These are phyloP conservation scores for Novumbra hubbsi DNA, from an alignment of 2,797 vertebrate species.

Conservation along the genomic window DNA sequence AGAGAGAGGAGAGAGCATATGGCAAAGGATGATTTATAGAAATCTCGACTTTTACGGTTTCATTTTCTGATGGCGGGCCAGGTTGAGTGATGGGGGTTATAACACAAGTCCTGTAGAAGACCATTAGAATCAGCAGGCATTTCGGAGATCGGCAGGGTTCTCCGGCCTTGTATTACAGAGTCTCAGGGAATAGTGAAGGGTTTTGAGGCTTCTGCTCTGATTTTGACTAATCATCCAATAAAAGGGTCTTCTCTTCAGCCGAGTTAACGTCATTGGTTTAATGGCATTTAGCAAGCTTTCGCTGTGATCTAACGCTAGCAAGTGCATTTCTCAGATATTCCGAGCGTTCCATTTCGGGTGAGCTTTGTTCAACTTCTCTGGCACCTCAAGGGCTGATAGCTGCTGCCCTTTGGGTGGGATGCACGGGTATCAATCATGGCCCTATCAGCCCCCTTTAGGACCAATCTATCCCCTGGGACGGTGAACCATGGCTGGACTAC, in stretches of 20 bases:
- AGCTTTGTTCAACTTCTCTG: slow-evolving; percentile 31
- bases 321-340: background rate
- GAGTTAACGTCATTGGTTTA: background rate
- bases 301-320: background rate
- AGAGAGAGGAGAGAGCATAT: background rate
- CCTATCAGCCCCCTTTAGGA: slow-evolving; percentile 49
- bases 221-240: slow-evolving; percentile 8
- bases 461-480: slow-evolving; percentile 36
- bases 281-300: background rate
- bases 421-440: background rate
- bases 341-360: background rate
- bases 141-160: background rate
- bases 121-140: slow-evolving; percentile 25
- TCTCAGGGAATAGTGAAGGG: background rate
- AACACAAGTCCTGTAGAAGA: slow-evolving; percentile 32
- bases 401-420: too few species aligned
- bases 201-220: background rate
- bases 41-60: slow-evolving; percentile 37
- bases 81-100: slow-evolving; percentile 18
- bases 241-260: background rate
- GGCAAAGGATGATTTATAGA: slow-evolving; percentile 45
- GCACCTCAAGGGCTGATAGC: slow-evolving; percentile 38
- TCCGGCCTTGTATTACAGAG: background rate
- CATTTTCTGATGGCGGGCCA: slow-evolving; percentile 30
- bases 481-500: slow-evolving; percentile 38